phyloP scores from a whole-genome alignment of 2,113 vertebrate genomes.

The Saimiri boliviensis region DNA sequence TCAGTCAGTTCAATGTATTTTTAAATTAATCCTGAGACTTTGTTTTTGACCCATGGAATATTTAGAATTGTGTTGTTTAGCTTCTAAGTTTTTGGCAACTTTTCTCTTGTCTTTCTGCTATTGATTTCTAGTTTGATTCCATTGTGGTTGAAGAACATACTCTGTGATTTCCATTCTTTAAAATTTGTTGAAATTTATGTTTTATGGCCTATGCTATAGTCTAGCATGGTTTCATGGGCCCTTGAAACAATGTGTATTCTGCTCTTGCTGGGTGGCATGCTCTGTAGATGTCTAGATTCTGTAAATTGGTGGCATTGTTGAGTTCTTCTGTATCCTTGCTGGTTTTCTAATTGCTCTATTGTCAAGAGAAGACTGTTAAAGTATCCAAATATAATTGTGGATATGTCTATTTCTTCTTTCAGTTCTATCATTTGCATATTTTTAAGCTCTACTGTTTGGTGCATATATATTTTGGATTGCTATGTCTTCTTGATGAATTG shows the following conservation, averaged over 20 bases:
- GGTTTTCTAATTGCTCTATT: neutral
- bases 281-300: neutral
- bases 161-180: neutral
- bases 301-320: neutral
- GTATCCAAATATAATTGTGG: neutral
- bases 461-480: neutral
- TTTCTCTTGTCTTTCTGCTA: conserved; percentile 8
- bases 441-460: neutral
- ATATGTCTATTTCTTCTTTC: neutral
- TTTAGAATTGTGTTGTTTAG: neutral
- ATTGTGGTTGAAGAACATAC: neutral
- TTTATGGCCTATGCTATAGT: neutral
- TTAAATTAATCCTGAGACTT: neutral
- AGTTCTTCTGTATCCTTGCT: neutral
- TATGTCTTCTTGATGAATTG: neutral
- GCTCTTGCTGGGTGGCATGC: neutral
- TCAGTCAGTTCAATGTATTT: neutral
- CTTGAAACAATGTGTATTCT: neutral
- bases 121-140: neutral
- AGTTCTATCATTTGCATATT: neutral
- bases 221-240: neutral
- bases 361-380: neutral
- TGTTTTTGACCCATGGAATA: neutral
- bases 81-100: neutral
- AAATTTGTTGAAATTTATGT: neutral